phyloP scores from a whole-genome alignment of 2,888 invertebrate genomes.

The Hylaea fasciaria region DNA sequence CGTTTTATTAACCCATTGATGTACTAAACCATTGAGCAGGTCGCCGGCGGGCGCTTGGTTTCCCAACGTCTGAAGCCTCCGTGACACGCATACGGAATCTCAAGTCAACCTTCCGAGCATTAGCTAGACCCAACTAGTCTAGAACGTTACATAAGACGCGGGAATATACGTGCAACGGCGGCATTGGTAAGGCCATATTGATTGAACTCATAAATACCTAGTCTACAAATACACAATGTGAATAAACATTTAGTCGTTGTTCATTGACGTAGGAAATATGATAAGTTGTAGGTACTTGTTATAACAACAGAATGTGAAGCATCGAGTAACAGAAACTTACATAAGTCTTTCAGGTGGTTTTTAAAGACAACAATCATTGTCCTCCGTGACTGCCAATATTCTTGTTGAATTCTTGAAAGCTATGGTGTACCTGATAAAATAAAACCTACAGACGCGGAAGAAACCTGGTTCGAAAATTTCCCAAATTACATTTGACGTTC shows the following conservation, averaged over 20 bases:
- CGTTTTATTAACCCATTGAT: neutral
- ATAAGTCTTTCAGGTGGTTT: too few species aligned
- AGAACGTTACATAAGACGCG: slow-evolving; percentile 19
- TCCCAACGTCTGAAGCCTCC: slow-evolving; percentile 17
- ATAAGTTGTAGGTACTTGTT: too few species aligned
- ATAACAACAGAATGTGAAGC: too few species aligned
- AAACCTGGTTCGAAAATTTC: neutral
- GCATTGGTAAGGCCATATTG: slow-evolving; percentile 8
- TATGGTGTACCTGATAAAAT: too few species aligned
- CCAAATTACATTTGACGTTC: neutral
- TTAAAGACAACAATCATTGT: too few species aligned
- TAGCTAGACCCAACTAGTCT: slow-evolving; percentile 15
- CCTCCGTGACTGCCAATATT: too few species aligned
- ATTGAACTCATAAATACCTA: slow-evolving; percentile 1
- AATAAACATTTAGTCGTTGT: too few species aligned
- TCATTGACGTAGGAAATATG: too few species aligned
- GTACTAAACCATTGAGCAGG: neutral
- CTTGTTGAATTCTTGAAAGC: too few species aligned
- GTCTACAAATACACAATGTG: neutral
- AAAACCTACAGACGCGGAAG: too few species aligned
- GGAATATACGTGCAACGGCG: slow-evolving; percentile 13
- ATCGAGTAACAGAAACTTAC: too few species aligned
- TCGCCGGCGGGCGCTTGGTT: slow-evolving; percentile 3
- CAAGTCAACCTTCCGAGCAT: slow-evolving; percentile 25
- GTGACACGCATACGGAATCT: slow-evolving; percentile 19